These are phyloP conservation scores for Pyrrhia umbra DNA, from an alignment of 2,888 invertebrate genomes.

Conservation along the genomic window DNA sequence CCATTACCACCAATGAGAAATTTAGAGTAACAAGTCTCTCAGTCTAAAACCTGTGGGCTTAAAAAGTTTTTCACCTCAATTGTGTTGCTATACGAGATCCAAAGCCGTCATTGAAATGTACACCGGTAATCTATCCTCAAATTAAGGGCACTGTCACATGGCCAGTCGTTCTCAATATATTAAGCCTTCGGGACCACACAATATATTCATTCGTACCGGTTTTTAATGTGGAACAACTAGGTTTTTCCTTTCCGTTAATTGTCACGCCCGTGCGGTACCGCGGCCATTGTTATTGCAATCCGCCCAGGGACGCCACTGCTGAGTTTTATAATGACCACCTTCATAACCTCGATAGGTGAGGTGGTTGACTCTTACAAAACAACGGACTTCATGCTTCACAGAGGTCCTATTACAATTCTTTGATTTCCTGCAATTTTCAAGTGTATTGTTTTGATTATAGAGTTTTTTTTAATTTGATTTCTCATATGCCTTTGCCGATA, in stretches of 20 bases:
- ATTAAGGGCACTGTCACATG: constrained; percentile 55
- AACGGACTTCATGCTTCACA: constrained; percentile 37
- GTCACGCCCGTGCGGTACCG: constrained; percentile 68
- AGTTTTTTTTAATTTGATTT: too few relatives aligned
- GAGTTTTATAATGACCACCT: constrained; percentile 21
- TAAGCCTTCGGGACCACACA: constrained; percentile 56
- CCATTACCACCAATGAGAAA: too few relatives aligned
- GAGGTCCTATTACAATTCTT: constrained; percentile 32
- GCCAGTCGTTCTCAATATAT: constrained; percentile 42
- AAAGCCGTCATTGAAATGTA: constrained; percentile 41
- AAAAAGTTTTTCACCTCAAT: neutral
- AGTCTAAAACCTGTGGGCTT: neutral
- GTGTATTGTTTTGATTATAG: constrained; percentile 17
- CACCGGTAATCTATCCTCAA: constrained; percentile 52
- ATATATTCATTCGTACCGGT: constrained; percentile 62
- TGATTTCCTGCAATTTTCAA: constrained; percentile 40
- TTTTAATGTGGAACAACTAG: constrained; percentile 64
- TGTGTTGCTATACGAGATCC: constrained; percentile 22
- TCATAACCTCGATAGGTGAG: constrained; percentile 38
- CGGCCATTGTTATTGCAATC: constrained; percentile 55
- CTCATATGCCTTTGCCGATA: too few relatives aligned
- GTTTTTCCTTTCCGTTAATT: constrained; percentile 81
- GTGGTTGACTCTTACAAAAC: constrained; percentile 53
- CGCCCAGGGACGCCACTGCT: constrained; percentile 49
- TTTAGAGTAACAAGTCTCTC: neutral